These are phyloP conservation scores for Lepus europaeus DNA, from an alignment of 2,113 vertebrate species.

Conservation along the genomic window DNA sequence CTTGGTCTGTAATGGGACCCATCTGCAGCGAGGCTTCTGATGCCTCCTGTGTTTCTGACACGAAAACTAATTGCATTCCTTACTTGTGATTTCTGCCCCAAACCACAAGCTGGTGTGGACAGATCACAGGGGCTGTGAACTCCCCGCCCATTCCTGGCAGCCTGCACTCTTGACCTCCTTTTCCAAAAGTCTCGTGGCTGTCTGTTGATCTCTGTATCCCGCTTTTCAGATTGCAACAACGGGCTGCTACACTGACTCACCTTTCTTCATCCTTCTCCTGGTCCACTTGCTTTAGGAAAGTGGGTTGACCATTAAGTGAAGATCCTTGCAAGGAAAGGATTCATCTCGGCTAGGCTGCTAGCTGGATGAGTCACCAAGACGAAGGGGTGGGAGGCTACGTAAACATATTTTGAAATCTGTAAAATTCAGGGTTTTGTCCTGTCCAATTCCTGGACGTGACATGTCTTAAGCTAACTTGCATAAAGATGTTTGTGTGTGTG, in stretches of 20 bases:
- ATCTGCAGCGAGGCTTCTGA: neutral
- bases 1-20: neutral
- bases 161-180: slow-evolving; percentile 3
- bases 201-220: neutral
- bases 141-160: neutral
- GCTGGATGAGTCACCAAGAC: neutral
- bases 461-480: neutral
- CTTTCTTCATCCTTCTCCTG: neutral
- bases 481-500: neutral
- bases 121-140: neutral
- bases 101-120: neutral
- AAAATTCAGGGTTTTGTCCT: slow-evolving; percentile 14
- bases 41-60: neutral
- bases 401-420: neutral
- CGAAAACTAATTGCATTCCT: slow-evolving; percentile 19
- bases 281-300: neutral
- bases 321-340: neutral
- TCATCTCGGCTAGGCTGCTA: neutral
- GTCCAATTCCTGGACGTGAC: neutral
- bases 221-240: slow-evolving; percentile 18
- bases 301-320: neutral
- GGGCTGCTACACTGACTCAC: neutral
- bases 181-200: neutral
- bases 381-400: neutral
- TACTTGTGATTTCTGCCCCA: slow-evolving; percentile 9